These are phyloP conservation scores for Neoniphon sammara DNA, from an alignment of 2,797 vertebrate species.

Conservation along the genomic window DNA sequence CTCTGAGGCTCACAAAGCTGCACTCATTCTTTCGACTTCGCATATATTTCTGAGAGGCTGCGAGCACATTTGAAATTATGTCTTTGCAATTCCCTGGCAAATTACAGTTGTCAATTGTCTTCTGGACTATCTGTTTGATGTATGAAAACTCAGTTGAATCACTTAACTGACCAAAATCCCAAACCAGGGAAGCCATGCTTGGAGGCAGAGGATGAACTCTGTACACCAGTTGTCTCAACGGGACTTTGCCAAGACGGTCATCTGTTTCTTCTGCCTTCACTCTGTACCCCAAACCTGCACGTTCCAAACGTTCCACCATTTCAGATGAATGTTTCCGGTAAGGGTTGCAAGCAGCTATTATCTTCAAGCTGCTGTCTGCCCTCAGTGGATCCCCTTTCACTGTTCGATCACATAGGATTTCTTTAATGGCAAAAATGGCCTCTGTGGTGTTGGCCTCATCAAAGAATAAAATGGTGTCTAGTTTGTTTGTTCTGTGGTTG, in stretches of 20 bases:
- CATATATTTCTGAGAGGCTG: conserved; percentile 82
- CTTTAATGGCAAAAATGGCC: conserved; percentile 85
- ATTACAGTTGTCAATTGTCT: conserved; percentile 52
- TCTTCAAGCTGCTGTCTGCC: conserved; percentile 76
- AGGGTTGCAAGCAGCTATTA: conserved; percentile 87
- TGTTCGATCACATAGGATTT: conserved; percentile 83
- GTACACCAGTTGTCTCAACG: conserved; percentile 87
- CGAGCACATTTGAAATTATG: conserved; percentile 77
- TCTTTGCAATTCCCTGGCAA: conserved; percentile 64
- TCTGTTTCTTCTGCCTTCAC: conserved; percentile 83
- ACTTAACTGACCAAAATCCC: conserved; percentile 87
- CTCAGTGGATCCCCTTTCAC: conserved; percentile 75
- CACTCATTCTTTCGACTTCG: conserved; percentile 79
- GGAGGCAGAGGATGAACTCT: conserved; percentile 86
- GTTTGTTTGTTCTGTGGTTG: conserved; percentile 65
- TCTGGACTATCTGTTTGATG: conserved; percentile 83
- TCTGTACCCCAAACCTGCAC: conserved; percentile 85
- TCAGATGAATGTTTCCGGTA: conserved; percentile 82
- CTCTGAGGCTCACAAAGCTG: conserved; percentile 86
- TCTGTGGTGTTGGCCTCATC: conserved; percentile 88
- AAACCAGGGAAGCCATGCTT: conserved; percentile 85
- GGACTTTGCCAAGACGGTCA: conserved; percentile 85
- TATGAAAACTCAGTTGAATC: conserved; percentile 82
- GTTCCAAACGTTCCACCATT: conserved; percentile 84
- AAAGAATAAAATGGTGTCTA: conserved; percentile 86